These are phyloP conservation scores for Caretta caretta DNA, from an alignment of 2,113 vertebrate genomes.

Conservation along the genomic window DNA sequence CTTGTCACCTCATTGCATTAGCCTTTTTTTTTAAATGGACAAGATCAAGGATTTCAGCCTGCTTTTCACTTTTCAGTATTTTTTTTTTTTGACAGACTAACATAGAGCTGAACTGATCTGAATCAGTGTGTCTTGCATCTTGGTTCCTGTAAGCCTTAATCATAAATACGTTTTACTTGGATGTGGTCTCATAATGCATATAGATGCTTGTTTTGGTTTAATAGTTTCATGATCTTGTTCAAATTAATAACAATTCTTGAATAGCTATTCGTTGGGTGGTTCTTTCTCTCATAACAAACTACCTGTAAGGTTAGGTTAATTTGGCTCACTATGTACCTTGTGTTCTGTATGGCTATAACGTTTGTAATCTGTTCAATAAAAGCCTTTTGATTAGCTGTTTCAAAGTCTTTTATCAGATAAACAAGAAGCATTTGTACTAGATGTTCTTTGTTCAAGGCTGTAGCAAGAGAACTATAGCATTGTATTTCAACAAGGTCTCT, in stretches of 20 bases:
- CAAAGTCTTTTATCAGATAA: conserved; percentile 46
- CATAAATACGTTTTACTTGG: not conserved
- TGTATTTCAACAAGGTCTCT: conserved; percentile 54
- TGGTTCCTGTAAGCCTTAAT: conserved; percentile 10
- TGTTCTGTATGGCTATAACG: not conserved
- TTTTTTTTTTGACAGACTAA: conserved; percentile 28
- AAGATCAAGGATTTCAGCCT: not conserved
- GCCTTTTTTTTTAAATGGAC: not conserved
- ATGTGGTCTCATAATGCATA: conserved; percentile 35
- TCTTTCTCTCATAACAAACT: not conserved
- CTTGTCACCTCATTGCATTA: not conserved
- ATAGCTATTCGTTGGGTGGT: not conserved
- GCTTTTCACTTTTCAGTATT: conserved; percentile 24
- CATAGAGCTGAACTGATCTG: not conserved
- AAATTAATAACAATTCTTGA: conserved; percentile 16
- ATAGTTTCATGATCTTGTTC: conserved; percentile 28
- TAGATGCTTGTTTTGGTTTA: not conserved
- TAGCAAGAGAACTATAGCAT: not conserved
- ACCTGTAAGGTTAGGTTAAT: too few species aligned
- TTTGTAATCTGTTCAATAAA: not conserved
- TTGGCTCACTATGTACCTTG: too few species aligned
- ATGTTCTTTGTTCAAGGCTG: conserved; percentile 49
- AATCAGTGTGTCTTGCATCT: not conserved
- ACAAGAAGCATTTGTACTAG: conserved; percentile 5
- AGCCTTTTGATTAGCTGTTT: conserved; percentile 40